A percentile compares a stretch with the other conserved stretches of the same genome.
phyloP scores from a whole-genome alignment of 2,888 invertebrate species.

The Phalera bucephala region DNA sequence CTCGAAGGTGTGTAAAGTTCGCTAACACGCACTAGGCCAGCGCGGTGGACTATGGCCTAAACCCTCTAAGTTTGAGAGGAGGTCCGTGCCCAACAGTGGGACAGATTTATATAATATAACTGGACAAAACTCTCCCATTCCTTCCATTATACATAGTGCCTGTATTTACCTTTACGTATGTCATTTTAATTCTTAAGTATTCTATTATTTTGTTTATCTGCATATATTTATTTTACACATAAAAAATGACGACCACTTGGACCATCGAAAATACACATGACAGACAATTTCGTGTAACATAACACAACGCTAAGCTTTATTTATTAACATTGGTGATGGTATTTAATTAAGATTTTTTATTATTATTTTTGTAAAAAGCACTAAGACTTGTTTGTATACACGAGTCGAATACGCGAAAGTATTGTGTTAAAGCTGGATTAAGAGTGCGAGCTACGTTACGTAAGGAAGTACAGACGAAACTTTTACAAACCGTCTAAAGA shows the following conservation, averaged over 20 bases:
- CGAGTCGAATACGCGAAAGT: conserved; percentile 42
- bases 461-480: conserved; percentile 1
- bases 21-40: no score
- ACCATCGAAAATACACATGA: conserved; percentile 79
- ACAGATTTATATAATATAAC: no score
- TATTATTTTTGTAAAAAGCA: conserved; percentile 36
- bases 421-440: conserved; percentile 12
- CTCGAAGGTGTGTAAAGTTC: no score
- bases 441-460: conserved; percentile 26
- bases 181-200: no score
- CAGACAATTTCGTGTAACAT: conserved; percentile 40
- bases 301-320: conserved; percentile 40
- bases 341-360: conserved; percentile 43
- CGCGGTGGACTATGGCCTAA: no score
- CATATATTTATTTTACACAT: conserved; percentile 18
- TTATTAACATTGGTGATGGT: conserved; percentile 73
- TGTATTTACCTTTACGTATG: no score
- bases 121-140: no score
- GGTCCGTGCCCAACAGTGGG: no score
- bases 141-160: no score
- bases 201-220: conserved; percentile 4
- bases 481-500: background rate
- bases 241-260: conserved; percentile 52
- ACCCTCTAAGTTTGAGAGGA: no score
- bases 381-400: conserved; percentile 48